Evolutionary conservation across 1,140 invertebrate genomes (phyloP).

Genomic region (Drosophila auraria): DNA sequence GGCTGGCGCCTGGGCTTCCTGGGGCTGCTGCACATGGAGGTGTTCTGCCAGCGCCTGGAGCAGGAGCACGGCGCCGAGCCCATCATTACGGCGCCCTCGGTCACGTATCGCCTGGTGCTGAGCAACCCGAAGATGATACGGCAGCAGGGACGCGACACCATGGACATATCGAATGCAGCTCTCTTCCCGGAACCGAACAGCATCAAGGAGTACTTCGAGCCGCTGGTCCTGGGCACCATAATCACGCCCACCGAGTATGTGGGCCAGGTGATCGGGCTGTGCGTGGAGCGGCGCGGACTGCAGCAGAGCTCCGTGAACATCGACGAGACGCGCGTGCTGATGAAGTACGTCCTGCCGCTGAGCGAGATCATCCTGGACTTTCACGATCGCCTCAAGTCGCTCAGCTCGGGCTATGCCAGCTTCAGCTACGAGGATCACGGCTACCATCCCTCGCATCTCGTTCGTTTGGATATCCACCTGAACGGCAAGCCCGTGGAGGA

Average conservation of each 20-base stretch:
- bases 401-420: conserved; percentile 97
- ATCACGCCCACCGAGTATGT: conserved; percentile 93
- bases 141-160: conserved; percentile 88
- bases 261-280: conserved; percentile 90
- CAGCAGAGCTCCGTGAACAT: conserved; percentile 91
- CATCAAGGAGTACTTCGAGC: conserved; percentile 93
- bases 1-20: conserved; percentile 98
- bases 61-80: conserved; percentile 96
- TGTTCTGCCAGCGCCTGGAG: conserved; percentile 96
- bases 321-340: conserved; percentile 92
- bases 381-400: conserved; percentile 95
- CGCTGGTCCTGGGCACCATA: conserved; percentile 94
- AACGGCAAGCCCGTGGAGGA: conserved; percentile 95
- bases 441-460: conserved; percentile 88
- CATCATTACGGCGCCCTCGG: conserved; percentile 96
- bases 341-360: conserved; percentile 94
- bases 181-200: conserved; percentile 90
- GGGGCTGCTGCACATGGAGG: conserved; percentile 97
- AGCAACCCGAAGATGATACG: conserved; percentile 88
- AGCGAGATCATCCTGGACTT: conserved; percentile 98
- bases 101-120: conserved; percentile 95
- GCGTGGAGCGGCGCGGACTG: conserved; percentile 91
- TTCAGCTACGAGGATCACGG: conserved; percentile 98
- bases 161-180: conserved; percentile 94
- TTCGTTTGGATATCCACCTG: conserved; percentile 91